A percentile compares a stretch with the other conserved stretches of the same genome.
phyloP scores from a whole-genome alignment of 2,113 vertebrate species.

The Electrona antarctica region DNA sequence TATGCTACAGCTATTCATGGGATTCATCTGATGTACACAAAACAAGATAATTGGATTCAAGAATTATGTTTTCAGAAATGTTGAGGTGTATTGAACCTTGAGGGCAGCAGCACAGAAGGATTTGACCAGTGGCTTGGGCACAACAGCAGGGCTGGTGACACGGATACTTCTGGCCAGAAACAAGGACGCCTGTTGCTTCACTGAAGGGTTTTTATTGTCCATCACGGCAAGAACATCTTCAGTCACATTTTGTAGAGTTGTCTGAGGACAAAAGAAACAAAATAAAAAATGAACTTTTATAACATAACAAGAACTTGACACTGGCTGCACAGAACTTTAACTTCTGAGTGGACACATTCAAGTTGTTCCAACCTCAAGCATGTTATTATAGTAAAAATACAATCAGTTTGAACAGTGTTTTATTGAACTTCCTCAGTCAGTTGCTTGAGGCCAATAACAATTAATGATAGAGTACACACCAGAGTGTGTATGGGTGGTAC shows the following conservation, averaged over 20 bases:
- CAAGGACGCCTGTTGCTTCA: slow-evolving; percentile 90
- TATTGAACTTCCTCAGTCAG: no score
- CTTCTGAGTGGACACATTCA: no score
- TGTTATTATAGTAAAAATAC: no score
- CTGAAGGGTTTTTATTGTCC: slow-evolving; percentile 94
- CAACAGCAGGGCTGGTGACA: slow-evolving; percentile 83
- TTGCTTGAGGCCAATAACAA: no score
- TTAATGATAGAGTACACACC: no score
- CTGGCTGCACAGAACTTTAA: not conserved
- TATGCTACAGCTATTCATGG: not conserved
- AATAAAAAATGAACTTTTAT: not conserved
- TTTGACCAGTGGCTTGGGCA: slow-evolving; percentile 89
- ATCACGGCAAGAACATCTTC: slow-evolving; percentile 90
- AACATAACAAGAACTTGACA: not conserved
- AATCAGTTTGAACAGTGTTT: no score
- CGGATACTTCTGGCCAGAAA: slow-evolving; percentile 91
- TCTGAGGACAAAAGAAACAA: slow-evolving; percentile 70
- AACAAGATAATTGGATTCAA: not conserved
- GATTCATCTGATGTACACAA: not conserved
- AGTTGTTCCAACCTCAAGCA: no score
- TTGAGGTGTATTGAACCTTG: slow-evolving; percentile 79
- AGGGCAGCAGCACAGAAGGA: slow-evolving; percentile 89
- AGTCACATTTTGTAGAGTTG: slow-evolving; percentile 87
- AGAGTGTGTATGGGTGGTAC: no score
- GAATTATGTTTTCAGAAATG: not conserved